Evolutionary conservation across 2,113 vertebrate genomes (phyloP), one percentile per base, ranked within the genome.

Genomic region (Bombycilla garrulus): DNA sequence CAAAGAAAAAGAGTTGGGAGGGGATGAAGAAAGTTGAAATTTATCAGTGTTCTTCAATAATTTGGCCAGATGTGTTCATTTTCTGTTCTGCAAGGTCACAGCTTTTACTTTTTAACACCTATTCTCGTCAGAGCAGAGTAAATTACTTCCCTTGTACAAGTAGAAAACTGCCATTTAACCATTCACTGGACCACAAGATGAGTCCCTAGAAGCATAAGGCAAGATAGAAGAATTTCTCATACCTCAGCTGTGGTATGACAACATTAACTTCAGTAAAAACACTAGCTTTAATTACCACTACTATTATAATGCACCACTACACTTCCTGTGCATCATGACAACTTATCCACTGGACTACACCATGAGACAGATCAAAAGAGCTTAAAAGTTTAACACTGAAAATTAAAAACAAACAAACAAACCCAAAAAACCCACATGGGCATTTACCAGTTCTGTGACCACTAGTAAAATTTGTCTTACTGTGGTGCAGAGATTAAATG

Each of bases 341-440:
- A 44, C 18, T 81, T 82, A 47, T 9, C 20, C 1, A 5, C 5
- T 4, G 19, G 29, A 71, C 22, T 79, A 47, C 2, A 22, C 11
- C 4, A 3, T 5, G 10, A 85, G 12, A 64, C 11, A 81, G 33
- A 73, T 12, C 7, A 42, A 24, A 58, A 91, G 28, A 74, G 6
- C 38, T 81, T 64, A 35, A 44, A 80, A 56, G 45, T n/a, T 35
- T 33, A 42, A 77, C 11, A 28, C 3, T 62, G 20, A 33, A 72
- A 85, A 67, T 51, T 42, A 58, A 81, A 79, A 33, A 5, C 20
- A 29, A 83, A 40, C 20, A 28, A 85, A 48, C n/a, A 23, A 29
- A 25, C 8, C 12, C 8, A 4, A 40, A 58, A 51, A 35, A 7
- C 4, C 9, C 24, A 51, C 11, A 76, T 1, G 3, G 0, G 5